Evolutionary conservation across 1,140 invertebrate species (phyloP), one percentile per base, ranked within the genome.

Genomic region (Portunus trituberculatus): DNA sequence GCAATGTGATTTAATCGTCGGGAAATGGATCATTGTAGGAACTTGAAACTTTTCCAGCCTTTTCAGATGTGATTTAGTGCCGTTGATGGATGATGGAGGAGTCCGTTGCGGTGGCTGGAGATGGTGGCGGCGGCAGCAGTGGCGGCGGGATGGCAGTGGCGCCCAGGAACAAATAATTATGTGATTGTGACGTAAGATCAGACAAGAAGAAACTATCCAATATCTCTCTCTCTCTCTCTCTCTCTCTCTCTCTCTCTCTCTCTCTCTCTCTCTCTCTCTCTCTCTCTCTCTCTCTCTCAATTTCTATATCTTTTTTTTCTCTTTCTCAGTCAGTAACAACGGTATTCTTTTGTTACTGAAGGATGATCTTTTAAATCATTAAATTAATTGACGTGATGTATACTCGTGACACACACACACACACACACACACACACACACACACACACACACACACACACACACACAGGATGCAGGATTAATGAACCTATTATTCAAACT

Each of bases 371-470:
- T 39, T 39, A 39, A 39, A 39, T 6, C 39, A 39, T 39, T 1
- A 39, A 39, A 39, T 39, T 1, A 39, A 39, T 39, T 39, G 39
- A 39, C 39, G 39, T 39, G 6, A 39, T 39, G 39, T 39, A 39
- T 6, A 39, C 39, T 39, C 39, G 6, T 39, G 39, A 88, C 86
- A 46, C 86, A 88, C 14, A 46, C 86, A 88, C 86, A 88, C 86
- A 88, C 86, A 88, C 86, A 88, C 86, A 88, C 86, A 88, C 86
- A 88, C 86, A 88, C 86, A 88, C 86, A 88, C 86, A 88, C 86
- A 88, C 86, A 88, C 86, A 88, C 28, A 25, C 86, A 88, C 86
- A 25, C 86, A 88, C 86, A 32, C 86, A 88, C 86, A 32, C 86
- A 88, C 86, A 32, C 86, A 88, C 86, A 88, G n/a, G 45, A 39